Base-by-base conservation (phyloP, 2,888 invertebrate species). In the Clepsis dumicolana region DNA sequence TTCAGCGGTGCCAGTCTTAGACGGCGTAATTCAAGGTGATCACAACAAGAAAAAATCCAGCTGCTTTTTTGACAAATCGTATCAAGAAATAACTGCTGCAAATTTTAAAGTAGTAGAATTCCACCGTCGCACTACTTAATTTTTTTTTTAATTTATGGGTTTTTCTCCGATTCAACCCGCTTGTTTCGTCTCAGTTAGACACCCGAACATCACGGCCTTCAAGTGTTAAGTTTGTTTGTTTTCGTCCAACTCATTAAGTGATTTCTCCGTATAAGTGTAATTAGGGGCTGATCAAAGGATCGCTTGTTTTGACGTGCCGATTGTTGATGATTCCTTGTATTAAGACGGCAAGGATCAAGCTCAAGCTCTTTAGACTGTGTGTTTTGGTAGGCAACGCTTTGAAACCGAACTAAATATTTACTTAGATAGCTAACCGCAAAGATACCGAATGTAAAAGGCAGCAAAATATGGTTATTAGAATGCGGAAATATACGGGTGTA, bases 231-330 rank as follows among this genome's bases (percentile, higher is more conserved):
- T 61, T 27, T 72, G 67, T 70, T 71, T 80, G 80, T 82, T 84
- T 86, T 85, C 81, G 73, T 77, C 76, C 84, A 87, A 89, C 83
- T 87, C 92, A 90, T 91, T 90, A 90, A 85, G 86, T 89, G 80
- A 83, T 85, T 91, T 90, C 92, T 76, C 72, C 79, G 91, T 86
- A 91, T 75, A 70, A 71, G 76, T 80, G 85, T 83, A 84, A 91
- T 90, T 85, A 83, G 75, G 73, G 72, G 70, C 74, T 84, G 91
- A 92, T 93, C 92, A 93, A 93, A 93, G 91, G 84, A 76, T 63
- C 73, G 74, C 70, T 75, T 92, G 89, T 92, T 92, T 89, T 87
- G 86, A 88, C 86, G 76, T 72, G 76, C 73, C 72, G 74, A 79
- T 81, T 78, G 80, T 80, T 77, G 71, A 76, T 66, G 73, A 73